Conservation (phyloP, 2,113 vertebrate genomes). For the Scatophagus argus region DNA sequence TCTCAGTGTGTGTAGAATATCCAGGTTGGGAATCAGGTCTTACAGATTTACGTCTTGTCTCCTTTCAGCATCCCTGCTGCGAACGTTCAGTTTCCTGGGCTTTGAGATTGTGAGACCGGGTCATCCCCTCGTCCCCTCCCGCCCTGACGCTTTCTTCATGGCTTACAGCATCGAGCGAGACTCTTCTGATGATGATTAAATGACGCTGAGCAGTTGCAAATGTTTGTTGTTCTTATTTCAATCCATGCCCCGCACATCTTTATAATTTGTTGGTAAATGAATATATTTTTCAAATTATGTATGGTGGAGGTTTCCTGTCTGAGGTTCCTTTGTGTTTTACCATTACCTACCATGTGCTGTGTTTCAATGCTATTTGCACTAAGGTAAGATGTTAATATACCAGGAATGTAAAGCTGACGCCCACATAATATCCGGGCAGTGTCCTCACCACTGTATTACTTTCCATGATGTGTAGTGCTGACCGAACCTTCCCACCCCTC, state of each 20-base stretch:
- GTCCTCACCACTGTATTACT: slow-evolving; percentile 62
- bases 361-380: slow-evolving; percentile 76
- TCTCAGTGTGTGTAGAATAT: not conserved
- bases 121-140: slow-evolving; percentile 97
- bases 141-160: slow-evolving; percentile 99
- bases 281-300: slow-evolving; percentile 53
- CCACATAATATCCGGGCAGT: slow-evolving; percentile 55
- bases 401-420: slow-evolving; percentile 69
- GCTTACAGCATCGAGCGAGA: slow-evolving; percentile 97
- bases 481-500: slow-evolving; percentile 32
- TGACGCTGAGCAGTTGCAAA: slow-evolving; percentile 57
- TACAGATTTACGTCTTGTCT: not conserved
- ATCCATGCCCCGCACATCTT: slow-evolving; percentile 44
- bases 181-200: slow-evolving; percentile 92
- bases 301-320: slow-evolving; percentile 66
- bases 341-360: slow-evolving; percentile 67
- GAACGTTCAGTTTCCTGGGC: slow-evolving; percentile 99
- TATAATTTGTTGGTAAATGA: slow-evolving; percentile 52
- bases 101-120: slow-evolving; percentile 99
- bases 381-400: slow-evolving; percentile 73
- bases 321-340: slow-evolving; percentile 29
- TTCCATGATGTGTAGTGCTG: slow-evolving; percentile 66
- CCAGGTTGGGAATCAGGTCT: not conserved
- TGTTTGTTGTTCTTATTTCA: slow-evolving; percentile 52
- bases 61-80: slow-evolving; percentile 90